Evolutionary conservation across 2,797 vertebrate genomes (phyloP).

Genomic region (Halcyon smyrnensis): DNA sequence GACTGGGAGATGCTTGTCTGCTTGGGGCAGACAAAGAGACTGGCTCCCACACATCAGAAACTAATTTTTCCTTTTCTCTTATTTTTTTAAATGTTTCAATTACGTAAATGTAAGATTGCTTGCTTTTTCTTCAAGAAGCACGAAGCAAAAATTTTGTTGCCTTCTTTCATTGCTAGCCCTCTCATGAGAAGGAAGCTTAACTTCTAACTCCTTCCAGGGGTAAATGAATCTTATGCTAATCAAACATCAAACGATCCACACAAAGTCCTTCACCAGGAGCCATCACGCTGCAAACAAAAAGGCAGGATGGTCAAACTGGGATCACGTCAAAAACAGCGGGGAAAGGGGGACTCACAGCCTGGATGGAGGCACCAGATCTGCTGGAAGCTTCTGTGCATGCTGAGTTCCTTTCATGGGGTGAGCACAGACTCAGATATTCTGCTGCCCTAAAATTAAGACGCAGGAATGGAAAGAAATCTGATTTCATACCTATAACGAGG

Average conservation of each 20-base stretch:
- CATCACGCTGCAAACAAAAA: background rate
- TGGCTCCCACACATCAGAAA: background rate
- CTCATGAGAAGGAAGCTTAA: background rate
- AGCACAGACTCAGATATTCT: background rate
- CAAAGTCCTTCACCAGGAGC: background rate
- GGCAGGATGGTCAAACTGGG: background rate
- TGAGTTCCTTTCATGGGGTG: fast-evolving
- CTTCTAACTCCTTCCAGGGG: background rate
- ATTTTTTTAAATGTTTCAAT: background rate
- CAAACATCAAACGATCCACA: background rate
- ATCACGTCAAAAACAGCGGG: background rate
- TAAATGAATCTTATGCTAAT: background rate
- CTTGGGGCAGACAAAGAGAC: background rate
- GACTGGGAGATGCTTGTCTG: background rate
- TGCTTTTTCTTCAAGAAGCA: background rate
- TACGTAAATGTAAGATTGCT: background rate
- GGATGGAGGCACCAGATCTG: background rate
- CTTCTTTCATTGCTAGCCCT: background rate
- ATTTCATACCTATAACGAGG: background rate
- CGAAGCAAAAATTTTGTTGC: background rate
- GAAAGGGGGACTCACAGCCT: background rate
- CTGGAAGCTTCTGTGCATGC: background rate
- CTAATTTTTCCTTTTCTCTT: background rate
- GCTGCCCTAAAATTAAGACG: background rate
- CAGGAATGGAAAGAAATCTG: background rate